phyloP scores from a whole-genome alignment of 2,113 vertebrate genomes.

The Suricata suricatta region DNA sequence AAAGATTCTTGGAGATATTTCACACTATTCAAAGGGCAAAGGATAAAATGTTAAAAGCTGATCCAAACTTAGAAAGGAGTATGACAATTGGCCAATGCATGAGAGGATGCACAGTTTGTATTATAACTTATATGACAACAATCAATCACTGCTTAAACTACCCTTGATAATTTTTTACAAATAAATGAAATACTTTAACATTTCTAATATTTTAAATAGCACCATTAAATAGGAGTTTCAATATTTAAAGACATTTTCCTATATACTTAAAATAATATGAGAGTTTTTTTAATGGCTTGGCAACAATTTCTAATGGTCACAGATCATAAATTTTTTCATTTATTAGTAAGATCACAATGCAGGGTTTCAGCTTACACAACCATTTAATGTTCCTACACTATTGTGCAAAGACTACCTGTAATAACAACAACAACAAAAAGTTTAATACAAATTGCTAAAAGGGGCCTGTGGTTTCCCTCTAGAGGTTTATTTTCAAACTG shows the following conservation, averaged over 20 bases:
- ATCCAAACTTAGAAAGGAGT: background rate
- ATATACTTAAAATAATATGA: background rate
- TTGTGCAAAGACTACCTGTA: background rate
- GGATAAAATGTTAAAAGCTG: background rate
- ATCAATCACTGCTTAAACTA: background rate
- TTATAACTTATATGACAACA: background rate
- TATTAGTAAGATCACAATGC: background rate
- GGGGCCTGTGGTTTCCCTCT: background rate
- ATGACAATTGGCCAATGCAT: background rate
- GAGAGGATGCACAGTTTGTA: background rate
- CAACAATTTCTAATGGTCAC: background rate
- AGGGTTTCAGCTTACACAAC: background rate
- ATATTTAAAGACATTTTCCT: background rate
- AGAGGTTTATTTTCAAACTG: background rate
- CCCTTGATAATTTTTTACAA: background rate
- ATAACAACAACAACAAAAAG: background rate
- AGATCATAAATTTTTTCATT: background rate
- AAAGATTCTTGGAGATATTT: background rate
- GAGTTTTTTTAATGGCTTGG: background rate
- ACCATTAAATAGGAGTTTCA: background rate
- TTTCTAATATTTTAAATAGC: conserved; percentile 14
- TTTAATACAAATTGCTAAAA: background rate
- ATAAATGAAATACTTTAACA: background rate
- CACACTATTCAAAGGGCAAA: background rate
- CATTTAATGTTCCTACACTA: background rate